Conservation (phyloP, 2,888 invertebrate species). For the Drosophila mercatorum region DNA sequence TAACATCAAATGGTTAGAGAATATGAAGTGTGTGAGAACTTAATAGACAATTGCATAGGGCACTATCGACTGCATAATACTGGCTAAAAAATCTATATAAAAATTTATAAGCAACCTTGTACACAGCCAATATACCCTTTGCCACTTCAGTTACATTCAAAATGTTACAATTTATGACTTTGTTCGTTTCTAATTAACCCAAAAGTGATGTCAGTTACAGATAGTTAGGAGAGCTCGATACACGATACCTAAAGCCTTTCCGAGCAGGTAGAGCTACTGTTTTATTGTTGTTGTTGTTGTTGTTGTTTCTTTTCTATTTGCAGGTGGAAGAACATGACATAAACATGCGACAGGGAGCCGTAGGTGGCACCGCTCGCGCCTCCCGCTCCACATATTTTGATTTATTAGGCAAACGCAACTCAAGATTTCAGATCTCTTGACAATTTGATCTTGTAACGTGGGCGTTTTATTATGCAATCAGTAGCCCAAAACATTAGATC, state of each 20-base stretch:
- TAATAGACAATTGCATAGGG: accelerated
- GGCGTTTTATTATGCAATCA: slow-evolving; percentile 82
- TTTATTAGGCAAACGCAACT: slow-evolving; percentile 52
- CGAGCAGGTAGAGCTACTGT: slow-evolving; percentile 43
- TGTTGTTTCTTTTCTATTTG: slow-evolving; percentile 2
- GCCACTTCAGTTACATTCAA: neutral
- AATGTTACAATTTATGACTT: slow-evolving; percentile 41
- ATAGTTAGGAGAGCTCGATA: slow-evolving; percentile 27
- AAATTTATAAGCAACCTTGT: neutral
- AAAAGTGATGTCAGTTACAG: slow-evolving; percentile 54
- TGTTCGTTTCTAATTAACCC: slow-evolving; percentile 73
- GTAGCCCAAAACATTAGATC: slow-evolving; percentile 61
- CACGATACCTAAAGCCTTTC: slow-evolving; percentile 25
- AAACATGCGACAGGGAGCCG: slow-evolving; percentile 50
- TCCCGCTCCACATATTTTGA: slow-evolving; percentile 51
- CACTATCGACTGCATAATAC: neutral
- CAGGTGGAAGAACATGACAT: slow-evolving; percentile 39
- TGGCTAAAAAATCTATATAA: neutral
- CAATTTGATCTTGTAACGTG: slow-evolving; percentile 30
- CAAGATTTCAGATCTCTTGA: slow-evolving; percentile 12
- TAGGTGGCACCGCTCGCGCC: slow-evolving; percentile 71
- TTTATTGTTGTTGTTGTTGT: neutral
- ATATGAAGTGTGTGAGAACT: neutral
- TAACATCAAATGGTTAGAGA: neutral
- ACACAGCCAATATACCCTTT: neutral